Evolutionary conservation across 2,888 invertebrate species (phyloP), one percentile per base, ranked within the genome.

Genomic region (Cremastobaeus sp.): DNA sequence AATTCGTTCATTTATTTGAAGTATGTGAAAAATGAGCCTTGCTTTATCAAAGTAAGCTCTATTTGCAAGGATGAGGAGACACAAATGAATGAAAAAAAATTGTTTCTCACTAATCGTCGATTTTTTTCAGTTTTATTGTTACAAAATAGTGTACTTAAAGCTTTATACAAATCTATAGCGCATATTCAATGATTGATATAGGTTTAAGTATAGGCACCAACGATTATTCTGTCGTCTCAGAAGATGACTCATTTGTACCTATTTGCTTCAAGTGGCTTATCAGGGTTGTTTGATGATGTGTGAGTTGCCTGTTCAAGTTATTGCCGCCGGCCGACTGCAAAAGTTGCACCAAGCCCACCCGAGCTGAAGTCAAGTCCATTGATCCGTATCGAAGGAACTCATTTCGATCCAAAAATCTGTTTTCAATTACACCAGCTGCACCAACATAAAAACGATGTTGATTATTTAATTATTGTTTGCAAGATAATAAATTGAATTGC

Each of bases 331-430:
- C 92, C 83, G 89, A 90, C 77, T 93, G 91, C 0, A 95, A 88
- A 0, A 92, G 90, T 50, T 92, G 90, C 68, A 94, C 93, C 48
- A 96, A 88, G 78, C 91, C 91, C 57, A 92, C 91, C 82, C 92
- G 91, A 0, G 92, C 92, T 14, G 90, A 88, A 79, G 92, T 91
- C 45, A 95, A 83, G 82, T 91, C 91, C 82, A 94, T 88, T 81
- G 90, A 88, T 62, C 93, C 92, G 79, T 91, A 94, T 77, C 90
- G 89, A 18, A 92, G 81, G 21, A 95, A 88, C 79, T 95, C 93
- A 83, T 92, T 92, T 77, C 90, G 91, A 72, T 91, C 93, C 77
- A 95, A 79, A 20, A 95, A 86, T 64, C 89, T 90, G 28, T 62
- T 59, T 34, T 64, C 48, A 4, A 66, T 11, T 45, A 64, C 25